A percentile compares a stretch with the other conserved stretches of the same genome.
These are phyloP conservation scores for Orchesella cincta DNA, from an alignment of 1,140 invertebrate species.

Conservation along the genomic window DNA sequence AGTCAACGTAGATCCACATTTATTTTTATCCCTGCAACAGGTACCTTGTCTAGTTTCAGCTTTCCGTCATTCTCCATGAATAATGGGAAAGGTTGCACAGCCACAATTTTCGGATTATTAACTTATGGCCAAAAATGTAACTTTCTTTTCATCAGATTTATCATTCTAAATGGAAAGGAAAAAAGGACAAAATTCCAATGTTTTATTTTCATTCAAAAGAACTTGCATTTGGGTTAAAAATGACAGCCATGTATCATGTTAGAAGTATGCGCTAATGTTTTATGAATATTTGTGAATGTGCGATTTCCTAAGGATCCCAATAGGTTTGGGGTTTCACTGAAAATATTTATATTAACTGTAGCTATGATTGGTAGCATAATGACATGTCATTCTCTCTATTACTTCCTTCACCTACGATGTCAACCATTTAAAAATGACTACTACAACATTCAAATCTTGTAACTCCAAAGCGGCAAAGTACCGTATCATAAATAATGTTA, in stretches of 20 bases:
- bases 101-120: too few species aligned
- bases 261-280: neutral
- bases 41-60: neutral
- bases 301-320: too few species aligned
- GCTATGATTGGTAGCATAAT: neutral
- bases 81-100: too few species aligned
- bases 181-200: too few species aligned
- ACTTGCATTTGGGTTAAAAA: neutral
- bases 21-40: neutral
- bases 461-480: too few species aligned
- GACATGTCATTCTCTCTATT: neutral
- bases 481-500: neutral
- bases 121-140: too few species aligned
- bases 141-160: too few species aligned
- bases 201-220: too few species aligned
- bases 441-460: neutral
- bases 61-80: too few species aligned
- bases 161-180: too few species aligned
- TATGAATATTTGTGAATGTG: neutral
- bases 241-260: neutral
- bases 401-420: neutral
- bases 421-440: neutral
- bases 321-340: neutral
- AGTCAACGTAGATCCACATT: too few species aligned
- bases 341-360: neutral